Evolutionary conservation across 1,140 invertebrate species (phyloP), one percentile per base, ranked within the genome.

Genomic region (Oryctes rhinoceros): DNA sequence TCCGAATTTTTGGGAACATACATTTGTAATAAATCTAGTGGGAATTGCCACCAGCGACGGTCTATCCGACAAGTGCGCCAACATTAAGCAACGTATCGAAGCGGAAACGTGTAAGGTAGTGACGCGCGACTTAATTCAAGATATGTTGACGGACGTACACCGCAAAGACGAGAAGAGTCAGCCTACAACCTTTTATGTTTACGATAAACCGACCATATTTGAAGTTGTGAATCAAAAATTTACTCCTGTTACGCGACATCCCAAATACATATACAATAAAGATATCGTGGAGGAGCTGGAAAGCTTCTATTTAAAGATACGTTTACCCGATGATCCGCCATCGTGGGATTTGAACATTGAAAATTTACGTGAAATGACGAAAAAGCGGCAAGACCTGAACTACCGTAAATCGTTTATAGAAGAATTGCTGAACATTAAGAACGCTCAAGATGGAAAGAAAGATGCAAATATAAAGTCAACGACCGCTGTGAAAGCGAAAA

Each of bases 181-280:
- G 9, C 15, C 0, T 44, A 6, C 77, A n/a, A 30, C 24, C 10
- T 53, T 78, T 48, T 78, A 78, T 59, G 59, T 48, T 24, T 78
- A 78, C n/a, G 77, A 78, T 11, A 78, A 59, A 48, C 30, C 47
- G 0, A 53, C 30, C 1, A 59, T 78, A 53, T 78, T 78, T 39
- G 3, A 78, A 18, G 47, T 48, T 37, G 24, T 59, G 18, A 78
- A 78, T n/a, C 77, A 78, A 18, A 9, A 53, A 24, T 78, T 20
- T 59, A 37, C 47, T 3, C 47, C 77, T 0, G 53, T 35, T 24
- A 59, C 49, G 1, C 1, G 20, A 30, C 47, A 20, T 35, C 77
- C 77, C 10, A 78, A 78, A 59, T 78, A 78, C 13, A n/a, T 78
- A 7, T 78, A 78, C 24, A 59, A 59, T 24, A 78, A 78, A 78